Percentiles rank a stretch among this genome's conserved stretches.
phyloP scores from a whole-genome alignment of 2,797 vertebrate genomes.

The Manis crassicaudata region DNA sequence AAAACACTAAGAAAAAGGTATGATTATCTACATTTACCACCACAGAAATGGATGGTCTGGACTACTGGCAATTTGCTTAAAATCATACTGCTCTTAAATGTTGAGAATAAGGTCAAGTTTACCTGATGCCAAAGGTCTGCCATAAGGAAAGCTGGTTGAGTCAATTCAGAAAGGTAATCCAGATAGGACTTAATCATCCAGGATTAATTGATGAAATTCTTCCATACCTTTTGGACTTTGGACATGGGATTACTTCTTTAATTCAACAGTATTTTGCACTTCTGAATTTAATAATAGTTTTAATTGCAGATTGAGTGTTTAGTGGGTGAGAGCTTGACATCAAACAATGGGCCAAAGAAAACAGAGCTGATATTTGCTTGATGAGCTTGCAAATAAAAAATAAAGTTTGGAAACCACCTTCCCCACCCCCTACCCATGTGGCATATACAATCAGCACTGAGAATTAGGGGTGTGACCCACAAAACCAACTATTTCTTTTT shows the following conservation, averaged over 20 bases:
- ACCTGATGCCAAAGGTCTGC: neutral
- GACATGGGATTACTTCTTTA: neutral
- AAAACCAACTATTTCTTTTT: neutral
- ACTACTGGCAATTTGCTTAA: neutral
- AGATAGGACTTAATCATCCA: neutral
- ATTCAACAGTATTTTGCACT: neutral
- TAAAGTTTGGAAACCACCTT: neutral
- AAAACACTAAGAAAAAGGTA: neutral
- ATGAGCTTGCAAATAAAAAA: neutral
- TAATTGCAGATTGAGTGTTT: neutral
- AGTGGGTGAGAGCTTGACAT: neutral
- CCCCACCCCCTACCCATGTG: accelerated
- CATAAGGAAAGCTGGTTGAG: neutral
- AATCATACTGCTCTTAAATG: neutral
- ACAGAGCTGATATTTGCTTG: neutral
- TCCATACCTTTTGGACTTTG: neutral
- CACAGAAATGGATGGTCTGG: neutral
- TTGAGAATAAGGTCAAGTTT: neutral
- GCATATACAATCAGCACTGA: neutral
- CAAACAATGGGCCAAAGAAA: neutral
- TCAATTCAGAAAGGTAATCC: neutral
- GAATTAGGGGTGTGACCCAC: neutral
- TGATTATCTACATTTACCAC: neutral
- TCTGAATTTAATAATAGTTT: neutral
- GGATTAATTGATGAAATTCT: neutral